These are phyloP conservation scores for Drosophila recens DNA, from an alignment of 2,888 invertebrate genomes.

Conservation along the genomic window DNA sequence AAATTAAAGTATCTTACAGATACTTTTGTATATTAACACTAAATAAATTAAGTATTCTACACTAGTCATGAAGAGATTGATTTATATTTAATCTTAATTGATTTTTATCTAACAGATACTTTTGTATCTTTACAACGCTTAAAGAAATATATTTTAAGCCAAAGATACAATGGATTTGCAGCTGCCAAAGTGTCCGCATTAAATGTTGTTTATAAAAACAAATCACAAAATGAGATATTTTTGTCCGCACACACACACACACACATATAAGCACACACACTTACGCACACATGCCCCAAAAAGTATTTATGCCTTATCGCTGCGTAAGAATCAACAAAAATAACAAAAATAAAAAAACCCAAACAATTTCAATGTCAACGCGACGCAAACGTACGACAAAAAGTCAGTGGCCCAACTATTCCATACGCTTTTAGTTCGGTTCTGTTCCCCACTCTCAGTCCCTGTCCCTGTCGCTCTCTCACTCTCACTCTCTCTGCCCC, in stretches of 20 bases:
- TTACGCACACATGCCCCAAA: conserved; percentile 26
- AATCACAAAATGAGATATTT: conserved; percentile 67
- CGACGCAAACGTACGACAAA: conserved; percentile 53
- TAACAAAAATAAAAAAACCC: conserved; percentile 63
- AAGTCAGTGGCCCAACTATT: conserved; percentile 76
- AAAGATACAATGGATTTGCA: conserved; percentile 51
- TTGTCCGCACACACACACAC: conserved; percentile 36
- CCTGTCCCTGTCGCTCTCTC: background rate
- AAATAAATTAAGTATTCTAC: no score
- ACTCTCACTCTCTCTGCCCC: conserved; percentile 2
- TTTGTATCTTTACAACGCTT: conserved; percentile 7
- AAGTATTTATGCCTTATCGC: conserved; percentile 75
- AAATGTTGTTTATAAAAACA: conserved; percentile 75
- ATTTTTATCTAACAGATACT: conserved; percentile 26
- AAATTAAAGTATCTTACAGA: background rate
- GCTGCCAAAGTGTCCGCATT: conserved; percentile 53
- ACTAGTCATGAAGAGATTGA: no score
- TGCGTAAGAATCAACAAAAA: conserved; percentile 73
- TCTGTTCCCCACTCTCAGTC: background rate
- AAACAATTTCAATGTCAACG: conserved; percentile 82
- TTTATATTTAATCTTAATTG: no score
- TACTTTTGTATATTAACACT: background rate
- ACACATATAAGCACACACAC: no score
- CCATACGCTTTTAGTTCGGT: conserved; percentile 14
- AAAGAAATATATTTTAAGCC: no score